Percentiles rank a stretch among this genome's conserved stretches.
These are phyloP conservation scores for Tylochromis polylepis DNA, from an alignment of 2,113 vertebrate species.

Conservation along the genomic window DNA sequence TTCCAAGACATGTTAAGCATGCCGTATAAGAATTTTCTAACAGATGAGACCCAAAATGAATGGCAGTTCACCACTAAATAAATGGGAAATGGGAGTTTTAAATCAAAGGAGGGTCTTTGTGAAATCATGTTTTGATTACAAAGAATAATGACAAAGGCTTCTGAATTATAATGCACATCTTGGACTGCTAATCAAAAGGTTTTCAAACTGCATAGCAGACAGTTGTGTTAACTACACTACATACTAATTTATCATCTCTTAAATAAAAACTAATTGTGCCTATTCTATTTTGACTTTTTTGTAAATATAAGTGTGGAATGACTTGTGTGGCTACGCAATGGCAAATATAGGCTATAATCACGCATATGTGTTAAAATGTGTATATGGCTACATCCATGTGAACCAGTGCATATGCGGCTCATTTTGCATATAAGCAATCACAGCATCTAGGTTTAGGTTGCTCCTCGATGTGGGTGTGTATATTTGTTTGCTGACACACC, in stretches of 20 bases:
- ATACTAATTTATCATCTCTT: conserved; percentile 20
- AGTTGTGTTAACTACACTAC: conserved; percentile 17
- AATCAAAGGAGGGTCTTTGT: conserved; percentile 38
- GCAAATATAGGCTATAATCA: not conserved
- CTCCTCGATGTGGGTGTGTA: not conserved
- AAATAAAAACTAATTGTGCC: conserved; percentile 23
- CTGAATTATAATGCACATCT: conserved; percentile 24
- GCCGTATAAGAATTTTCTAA: not conserved
- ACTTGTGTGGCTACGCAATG: not conserved
- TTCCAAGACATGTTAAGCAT: conserved; percentile 27
- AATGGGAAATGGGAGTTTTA: conserved; percentile 18
- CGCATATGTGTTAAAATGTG: no score
- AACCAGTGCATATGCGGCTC: not conserved
- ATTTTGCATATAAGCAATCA: not conserved
- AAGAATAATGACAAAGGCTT: conserved; percentile 49
- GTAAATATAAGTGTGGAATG: not conserved
- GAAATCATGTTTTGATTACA: conserved; percentile 50
- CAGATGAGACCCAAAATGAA: conserved; percentile 8
- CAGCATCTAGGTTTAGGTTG: not conserved
- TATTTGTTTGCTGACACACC: conserved; percentile 31
- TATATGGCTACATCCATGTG: not conserved
- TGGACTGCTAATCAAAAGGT: conserved; percentile 45
- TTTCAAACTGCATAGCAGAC: conserved; percentile 30
- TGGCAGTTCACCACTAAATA: conserved; percentile 15
- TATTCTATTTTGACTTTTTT: not conserved